phyloP scores from a whole-genome alignment of 2,797 vertebrate species.

The Hipposideros larvatus region DNA sequence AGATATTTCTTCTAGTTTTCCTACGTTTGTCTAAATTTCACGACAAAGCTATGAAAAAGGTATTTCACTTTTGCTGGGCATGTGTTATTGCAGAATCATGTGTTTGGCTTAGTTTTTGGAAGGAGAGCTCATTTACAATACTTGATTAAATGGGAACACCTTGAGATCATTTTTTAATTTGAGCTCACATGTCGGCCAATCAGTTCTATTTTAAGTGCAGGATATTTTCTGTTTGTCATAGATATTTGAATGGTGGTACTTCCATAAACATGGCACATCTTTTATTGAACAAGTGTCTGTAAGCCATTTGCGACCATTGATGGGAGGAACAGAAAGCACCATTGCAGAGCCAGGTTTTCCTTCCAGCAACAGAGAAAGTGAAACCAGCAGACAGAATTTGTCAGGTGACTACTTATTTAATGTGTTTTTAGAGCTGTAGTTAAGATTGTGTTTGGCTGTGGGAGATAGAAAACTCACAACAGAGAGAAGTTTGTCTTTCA shows the following conservation, averaged over 20 bases:
- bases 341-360: slow-evolving; percentile 91
- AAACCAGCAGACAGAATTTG: slow-evolving; percentile 92
- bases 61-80: neutral
- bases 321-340: slow-evolving; percentile 94
- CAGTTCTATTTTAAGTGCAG: slow-evolving; percentile 35
- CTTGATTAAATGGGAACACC: neutral
- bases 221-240: slow-evolving; percentile 84
- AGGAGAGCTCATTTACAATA: neutral
- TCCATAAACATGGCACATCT: slow-evolving; percentile 97
- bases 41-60: neutral
- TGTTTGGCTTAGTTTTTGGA: slow-evolving; percentile 14
- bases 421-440: slow-evolving; percentile 55
- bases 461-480: slow-evolving; percentile 48
- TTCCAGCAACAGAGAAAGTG: slow-evolving; percentile 92
- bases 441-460: slow-evolving; percentile 63
- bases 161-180: slow-evolving; percentile 62
- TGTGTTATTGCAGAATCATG: slow-evolving; percentile 39
- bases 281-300: slow-evolving; percentile 99
- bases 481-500: slow-evolving; percentile 35
- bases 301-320: slow-evolving; percentile 96
- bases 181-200: slow-evolving; percentile 12
- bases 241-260: slow-evolving; percentile 99
- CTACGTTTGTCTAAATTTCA: slow-evolving; percentile 58
- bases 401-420: slow-evolving; percentile 90
- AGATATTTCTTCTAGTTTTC: slow-evolving; percentile 42